phyloP scores from a whole-genome alignment of 2,113 vertebrate species.

The Serinus canaria region DNA sequence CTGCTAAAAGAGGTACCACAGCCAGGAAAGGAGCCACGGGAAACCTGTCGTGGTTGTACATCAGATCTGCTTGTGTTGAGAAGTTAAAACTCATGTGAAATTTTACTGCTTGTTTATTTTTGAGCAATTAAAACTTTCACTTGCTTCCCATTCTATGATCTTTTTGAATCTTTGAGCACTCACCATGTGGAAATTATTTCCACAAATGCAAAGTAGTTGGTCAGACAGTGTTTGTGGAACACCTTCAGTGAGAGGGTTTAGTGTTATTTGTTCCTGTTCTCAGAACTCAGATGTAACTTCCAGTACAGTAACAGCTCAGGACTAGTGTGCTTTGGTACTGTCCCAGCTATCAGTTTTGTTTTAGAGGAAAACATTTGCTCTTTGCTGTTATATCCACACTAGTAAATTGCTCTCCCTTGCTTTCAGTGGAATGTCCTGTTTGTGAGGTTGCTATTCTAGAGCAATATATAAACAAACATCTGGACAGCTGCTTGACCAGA shows the following conservation, averaged over 20 bases:
- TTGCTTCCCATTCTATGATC: background rate
- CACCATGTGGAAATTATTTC: background rate
- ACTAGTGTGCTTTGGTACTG: background rate
- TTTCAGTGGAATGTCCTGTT: conserved; percentile 91
- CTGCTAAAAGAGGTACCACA: background rate
- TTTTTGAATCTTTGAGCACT: background rate
- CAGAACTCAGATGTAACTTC: background rate
- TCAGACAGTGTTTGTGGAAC: background rate
- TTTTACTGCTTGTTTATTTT: background rate
- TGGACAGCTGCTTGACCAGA: conserved; percentile 86
- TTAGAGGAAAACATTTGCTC: background rate
- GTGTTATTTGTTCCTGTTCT: background rate
- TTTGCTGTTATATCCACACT: background rate
- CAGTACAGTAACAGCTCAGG: background rate
- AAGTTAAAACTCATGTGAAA: background rate
- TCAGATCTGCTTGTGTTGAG: background rate
- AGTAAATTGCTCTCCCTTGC: conserved; percentile 6
- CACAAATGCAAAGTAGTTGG: background rate
- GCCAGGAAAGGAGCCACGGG: background rate
- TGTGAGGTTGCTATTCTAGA: conserved; percentile 82
- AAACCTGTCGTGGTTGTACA: background rate
- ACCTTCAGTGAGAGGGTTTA: background rate
- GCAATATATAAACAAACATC: conserved; percentile 87
- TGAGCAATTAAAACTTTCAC: background rate
- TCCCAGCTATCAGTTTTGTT: background rate